These are phyloP conservation scores for Canis aureus DNA, from an alignment of 2,113 vertebrate genomes.

Conservation along the genomic window DNA sequence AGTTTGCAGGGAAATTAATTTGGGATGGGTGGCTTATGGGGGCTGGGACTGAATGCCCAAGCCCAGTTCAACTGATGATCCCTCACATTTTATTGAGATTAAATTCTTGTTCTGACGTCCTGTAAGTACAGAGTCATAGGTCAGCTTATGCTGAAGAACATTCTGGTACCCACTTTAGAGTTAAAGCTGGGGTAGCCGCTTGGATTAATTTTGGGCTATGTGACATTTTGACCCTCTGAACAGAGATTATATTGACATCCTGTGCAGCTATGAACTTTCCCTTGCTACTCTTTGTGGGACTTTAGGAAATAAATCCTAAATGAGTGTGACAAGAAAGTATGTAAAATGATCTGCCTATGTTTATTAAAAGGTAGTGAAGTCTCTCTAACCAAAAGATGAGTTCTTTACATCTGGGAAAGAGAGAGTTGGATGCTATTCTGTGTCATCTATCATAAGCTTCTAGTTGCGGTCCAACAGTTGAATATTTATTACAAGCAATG, in stretches of 20 bases:
- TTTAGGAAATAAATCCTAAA: constrained; percentile 62
- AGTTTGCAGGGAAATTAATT: not conserved
- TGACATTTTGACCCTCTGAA: constrained; percentile 3
- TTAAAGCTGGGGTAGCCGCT: not conserved
- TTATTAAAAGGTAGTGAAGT: constrained; percentile 66
- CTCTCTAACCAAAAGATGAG: constrained; percentile 63
- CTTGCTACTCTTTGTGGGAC: constrained; percentile 6
- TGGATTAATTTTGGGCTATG: not conserved
- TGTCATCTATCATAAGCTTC: constrained; percentile 62
- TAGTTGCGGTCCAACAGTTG: constrained; percentile 47
- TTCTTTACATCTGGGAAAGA: constrained; percentile 66
- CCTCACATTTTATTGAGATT: not conserved
- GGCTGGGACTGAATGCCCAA: not conserved
- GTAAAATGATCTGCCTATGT: constrained; percentile 33
- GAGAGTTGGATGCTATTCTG: constrained; percentile 45
- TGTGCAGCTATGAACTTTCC: not conserved
- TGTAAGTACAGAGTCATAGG: not conserved
- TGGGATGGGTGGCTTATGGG: not conserved
- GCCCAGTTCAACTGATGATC: not conserved
- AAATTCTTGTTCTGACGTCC: not conserved
- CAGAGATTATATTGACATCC: constrained; percentile 26
- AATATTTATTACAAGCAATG: constrained; percentile 73
- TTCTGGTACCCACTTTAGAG: not conserved
- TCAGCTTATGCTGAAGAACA: not conserved
- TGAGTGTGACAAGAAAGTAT: constrained; percentile 44